Evolutionary conservation across 2,888 invertebrate genomes (phyloP), one percentile per base, ranked within the genome.

Genomic region (Heteromyza rotundicornis): DNA sequence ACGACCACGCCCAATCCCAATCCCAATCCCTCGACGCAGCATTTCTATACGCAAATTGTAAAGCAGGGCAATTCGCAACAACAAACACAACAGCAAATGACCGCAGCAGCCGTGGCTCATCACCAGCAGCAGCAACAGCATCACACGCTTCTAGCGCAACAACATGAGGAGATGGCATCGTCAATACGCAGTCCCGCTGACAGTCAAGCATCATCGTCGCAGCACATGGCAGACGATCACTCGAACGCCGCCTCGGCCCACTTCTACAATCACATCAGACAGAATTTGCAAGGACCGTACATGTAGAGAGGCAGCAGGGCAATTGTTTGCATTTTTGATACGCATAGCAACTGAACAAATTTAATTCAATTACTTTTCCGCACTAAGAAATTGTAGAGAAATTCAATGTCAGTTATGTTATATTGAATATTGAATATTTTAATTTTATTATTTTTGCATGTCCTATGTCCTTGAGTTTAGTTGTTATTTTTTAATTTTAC

Each of bases 111-210:
- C n/a, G n/a, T n/a, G n/a, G 19, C 20, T 17, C 47, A 19, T 7
- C 14, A 19, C 5, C 20, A 2, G 19, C 47, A 51, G 12, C 47
- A 27, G 2, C 56, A 44, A 5, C 50, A 54, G 1, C 54, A 58
- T n/a, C n/a, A n/a, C n/a, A n/a, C n/a, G n/a, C n/a, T n/a, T n/a
- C n/a, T n/a, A n/a, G n/a, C n/a, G n/a, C 60, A 56, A 40, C 51
- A 51, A 2, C 55, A 56, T 35, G 60, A 60, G 1, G 55, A 56
- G 12, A n/a, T n/a, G n/a, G 16, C 40, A 17, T 47, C 63, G 10
- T 59, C 64, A 23, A 54, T 67, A 20, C 53, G 61, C 20, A 70
- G 68, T 35, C 62, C 68, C 0, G n/a, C n/a, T n/a, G 63, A 66
- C 14, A 68, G 67, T 52, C 64, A 67, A 51, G 51, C 60, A 1